These are phyloP conservation scores for Girardinus metallicus DNA, from an alignment of 2,797 vertebrate genomes.

Conservation along the genomic window DNA sequence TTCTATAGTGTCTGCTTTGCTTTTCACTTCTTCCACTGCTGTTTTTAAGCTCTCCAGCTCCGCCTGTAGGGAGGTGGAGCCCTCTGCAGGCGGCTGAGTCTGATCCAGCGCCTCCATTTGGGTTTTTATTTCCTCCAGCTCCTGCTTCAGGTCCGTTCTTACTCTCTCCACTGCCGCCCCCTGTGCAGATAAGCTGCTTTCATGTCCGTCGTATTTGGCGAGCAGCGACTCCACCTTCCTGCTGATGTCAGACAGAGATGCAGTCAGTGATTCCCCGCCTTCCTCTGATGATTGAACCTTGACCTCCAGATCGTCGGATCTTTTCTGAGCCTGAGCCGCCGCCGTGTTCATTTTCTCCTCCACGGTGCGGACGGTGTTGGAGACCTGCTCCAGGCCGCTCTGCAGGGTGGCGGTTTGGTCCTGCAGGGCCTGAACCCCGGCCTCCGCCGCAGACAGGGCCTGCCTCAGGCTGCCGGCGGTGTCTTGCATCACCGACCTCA, in stretches of 20 bases:
- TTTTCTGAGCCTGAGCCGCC: slow-evolving; percentile 69
- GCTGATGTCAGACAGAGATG: slow-evolving; percentile 61
- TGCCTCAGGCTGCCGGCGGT: slow-evolving; percentile 77
- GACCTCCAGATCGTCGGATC: slow-evolving; percentile 76
- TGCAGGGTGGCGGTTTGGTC: slow-evolving; percentile 75
- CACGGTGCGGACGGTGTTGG: slow-evolving; percentile 51
- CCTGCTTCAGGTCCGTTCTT: slow-evolving; percentile 72
- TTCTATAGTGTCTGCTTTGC: slow-evolving; percentile 86
- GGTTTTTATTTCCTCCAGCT: slow-evolving; percentile 79
- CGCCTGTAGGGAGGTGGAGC: slow-evolving; percentile 54
- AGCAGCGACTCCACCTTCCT: slow-evolving; percentile 79
- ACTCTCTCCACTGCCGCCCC: slow-evolving; percentile 60
- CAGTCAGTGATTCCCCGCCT: slow-evolving; percentile 57
- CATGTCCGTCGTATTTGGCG: slow-evolving; percentile 73
- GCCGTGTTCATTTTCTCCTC: slow-evolving; percentile 63
- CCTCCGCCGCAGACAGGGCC: slow-evolving; percentile 78
- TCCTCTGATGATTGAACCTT: slow-evolving; percentile 83
- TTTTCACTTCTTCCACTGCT: slow-evolving; percentile 80
- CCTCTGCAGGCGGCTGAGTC: slow-evolving; percentile 59
- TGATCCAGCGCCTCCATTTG: slow-evolving; percentile 79
- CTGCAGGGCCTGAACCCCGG: slow-evolving; percentile 70
- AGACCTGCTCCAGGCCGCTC: slow-evolving; percentile 72
- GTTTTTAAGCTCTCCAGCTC: slow-evolving; percentile 84
- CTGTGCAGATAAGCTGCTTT: slow-evolving; percentile 75
- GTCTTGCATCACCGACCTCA: slow-evolving; percentile 82